Base-by-base conservation (phyloP, 2,888 invertebrate species). In the Seira musarum region DNA sequence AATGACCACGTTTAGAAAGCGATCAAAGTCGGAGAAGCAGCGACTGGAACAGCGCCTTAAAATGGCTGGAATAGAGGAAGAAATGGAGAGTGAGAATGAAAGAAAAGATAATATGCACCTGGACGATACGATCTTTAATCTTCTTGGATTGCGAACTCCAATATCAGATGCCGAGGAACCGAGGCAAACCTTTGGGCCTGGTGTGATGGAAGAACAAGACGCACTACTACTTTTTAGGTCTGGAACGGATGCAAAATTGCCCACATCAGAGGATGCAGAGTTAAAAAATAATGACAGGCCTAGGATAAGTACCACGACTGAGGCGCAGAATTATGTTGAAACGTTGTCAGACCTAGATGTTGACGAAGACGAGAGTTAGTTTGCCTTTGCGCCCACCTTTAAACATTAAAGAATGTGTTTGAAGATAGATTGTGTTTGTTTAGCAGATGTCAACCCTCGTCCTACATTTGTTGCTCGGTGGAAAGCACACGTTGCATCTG, bases 11-110 rank as follows among this genome's bases (percentile, higher is more conserved):
- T 81, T 80, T 57, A 63, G 73, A 8, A 82, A 80, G 60, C 57
- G 85, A 66, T 85, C 85, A 21, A 75, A 82, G 15, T 83, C 85
- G 15, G 86, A 86, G 71, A 80, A 82, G 46, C 83, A 85, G 74
- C 19, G n/a, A 17, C 49, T 76, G 5, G 68, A 63, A 8, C n/a
- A n/a, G n/a, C n/a, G n/a, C n/a, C 13, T 69, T 2, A 68, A 61
- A n/a, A n/a, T n/a, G n/a, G n/a, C n/a, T n/a, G n/a, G n/a, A n/a
- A n/a, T n/a, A n/a, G n/a, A n/a, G n/a, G n/a, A n/a, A n/a, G n/a
- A n/a, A n/a, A n/a, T n/a, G 57, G 57, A 5, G 10, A n/a, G 57
- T 3, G 10, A n/a, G n/a, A 17, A 25, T 40, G 30, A 60, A 40
- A 83, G 82, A 40, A 77, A 67, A 17, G 22, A 22, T n/a, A 46